Conservation (phyloP, 2,888 invertebrate genomes). For the Xestia ashworthii region DNA sequence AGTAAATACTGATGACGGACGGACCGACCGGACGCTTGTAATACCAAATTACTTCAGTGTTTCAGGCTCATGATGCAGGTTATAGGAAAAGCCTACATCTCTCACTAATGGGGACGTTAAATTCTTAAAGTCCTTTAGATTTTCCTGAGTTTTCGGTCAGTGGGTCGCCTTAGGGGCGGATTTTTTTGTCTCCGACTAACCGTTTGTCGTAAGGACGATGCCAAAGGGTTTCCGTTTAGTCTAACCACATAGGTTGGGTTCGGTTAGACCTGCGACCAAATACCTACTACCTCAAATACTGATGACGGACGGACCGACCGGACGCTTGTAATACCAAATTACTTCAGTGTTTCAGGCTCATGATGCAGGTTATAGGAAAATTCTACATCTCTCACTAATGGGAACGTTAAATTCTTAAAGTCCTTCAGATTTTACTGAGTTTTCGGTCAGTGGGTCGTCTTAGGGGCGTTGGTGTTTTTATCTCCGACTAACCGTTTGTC, state of each 20-base stretch:
- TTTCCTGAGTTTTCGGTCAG: background rate
- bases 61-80: constrained; percentile 12
- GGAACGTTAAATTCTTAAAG: no score
- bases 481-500: no score
- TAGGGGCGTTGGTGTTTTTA: no score
- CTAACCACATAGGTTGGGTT: no score
- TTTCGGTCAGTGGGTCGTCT: no score
- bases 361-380: background rate
- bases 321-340: constrained; percentile 29
- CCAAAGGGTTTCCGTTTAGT: no score
- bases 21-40: constrained; percentile 43
- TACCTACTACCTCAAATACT: constrained; percentile 17
- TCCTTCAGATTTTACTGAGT: background rate
- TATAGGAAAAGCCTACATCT: background rate
- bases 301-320: constrained; percentile 33
- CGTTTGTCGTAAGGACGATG: no score
- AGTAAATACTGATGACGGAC: constrained; percentile 44
- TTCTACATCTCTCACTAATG: background rate
- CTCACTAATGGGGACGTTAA: background rate
- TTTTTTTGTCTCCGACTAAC: no score
- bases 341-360: constrained; percentile 21
- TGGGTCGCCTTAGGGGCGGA: no score
- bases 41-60: constrained; percentile 13
- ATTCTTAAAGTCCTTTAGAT: background rate
- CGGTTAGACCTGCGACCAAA: no score